phyloP scores from a whole-genome alignment of 1,140 invertebrate species.

The Vollenhovia emeryi region DNA sequence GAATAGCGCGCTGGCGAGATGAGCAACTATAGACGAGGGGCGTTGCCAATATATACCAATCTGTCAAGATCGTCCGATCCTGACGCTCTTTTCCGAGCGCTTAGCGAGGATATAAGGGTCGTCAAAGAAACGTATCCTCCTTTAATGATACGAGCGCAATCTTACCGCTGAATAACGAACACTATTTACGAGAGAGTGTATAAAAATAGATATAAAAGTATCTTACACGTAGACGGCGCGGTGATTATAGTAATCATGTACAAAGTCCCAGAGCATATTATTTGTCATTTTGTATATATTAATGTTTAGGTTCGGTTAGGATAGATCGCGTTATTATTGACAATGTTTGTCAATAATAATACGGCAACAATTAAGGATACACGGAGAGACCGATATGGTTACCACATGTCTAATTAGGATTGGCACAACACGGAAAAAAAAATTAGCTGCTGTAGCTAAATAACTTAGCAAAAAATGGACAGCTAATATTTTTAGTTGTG shows the following conservation, averaged over 20 bases:
- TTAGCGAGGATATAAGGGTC: constrained; percentile 4
- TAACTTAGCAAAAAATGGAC: too few relatives aligned
- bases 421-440: too few relatives aligned
- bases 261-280: neutral
- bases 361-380: neutral
- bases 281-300: neutral
- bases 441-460: too few relatives aligned
- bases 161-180: constrained; percentile 37
- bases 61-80: constrained; percentile 44
- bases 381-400: too few relatives aligned
- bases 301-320: too few relatives aligned
- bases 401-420: too few relatives aligned
- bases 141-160: constrained; percentile 40
- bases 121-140: constrained; percentile 32
- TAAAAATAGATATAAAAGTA: neutral
- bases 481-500: too few relatives aligned
- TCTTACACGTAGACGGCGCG: neutral
- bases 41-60: constrained; percentile 55
- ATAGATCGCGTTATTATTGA: too few relatives aligned
- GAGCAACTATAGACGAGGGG: constrained; percentile 47
- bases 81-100: constrained; percentile 37
- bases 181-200: constrained; percentile 5
- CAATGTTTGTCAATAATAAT: neutral
- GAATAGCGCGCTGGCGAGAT: constrained; percentile 26
- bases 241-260: neutral